Base-by-base conservation (phyloP, 2,888 invertebrate species). In the Erannis defoliaria region DNA sequence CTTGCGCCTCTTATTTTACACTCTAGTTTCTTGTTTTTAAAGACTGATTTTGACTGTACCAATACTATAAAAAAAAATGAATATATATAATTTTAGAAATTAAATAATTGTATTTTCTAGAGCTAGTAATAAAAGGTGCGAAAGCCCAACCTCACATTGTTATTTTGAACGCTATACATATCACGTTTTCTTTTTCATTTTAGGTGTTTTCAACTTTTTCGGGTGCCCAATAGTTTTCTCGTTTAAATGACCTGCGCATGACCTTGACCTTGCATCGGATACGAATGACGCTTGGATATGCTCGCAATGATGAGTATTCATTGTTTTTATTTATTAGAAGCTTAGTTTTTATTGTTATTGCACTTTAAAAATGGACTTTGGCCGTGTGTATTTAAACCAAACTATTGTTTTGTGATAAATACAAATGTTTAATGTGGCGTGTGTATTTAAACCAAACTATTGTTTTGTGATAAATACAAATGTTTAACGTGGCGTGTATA, bases 161-260 rank as follows among this genome's bases (percentile, higher is more conserved):
- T 73, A 63, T 74, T 46, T 70, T 77, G 71, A 77, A 73, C 72
- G 72, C 81, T 75, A 84, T 88, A 86, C 87, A 90, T 90, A 90
- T 91, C 91, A 90, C 88, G 72, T 86, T 89, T 90, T 89, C 86
- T 89, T 89, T 89, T 90, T 90, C 89, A 89, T 92, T 93, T 93
- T 92, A 93, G 93, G 93, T 93, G 93, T 93, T 85, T 93, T 93
- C 93, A 93, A 89, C 88, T 93, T 93, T 92, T 93, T 93, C 85
- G 93, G 93, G 82, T 93, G 93, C 90, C 93, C 93, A 85, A 92
- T 93, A 85, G 92, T 88, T 87, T 93, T 93, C 93, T 93, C 93
- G 79, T 92, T 93, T 88, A 93, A 93, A 92, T 93, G 93, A 93
- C 84, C 78, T 84, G 84, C 85, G 87, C 90, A 90, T 90, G 91